phyloP scores from a whole-genome alignment of 2,113 vertebrate genomes.

The Otis tarda region DNA sequence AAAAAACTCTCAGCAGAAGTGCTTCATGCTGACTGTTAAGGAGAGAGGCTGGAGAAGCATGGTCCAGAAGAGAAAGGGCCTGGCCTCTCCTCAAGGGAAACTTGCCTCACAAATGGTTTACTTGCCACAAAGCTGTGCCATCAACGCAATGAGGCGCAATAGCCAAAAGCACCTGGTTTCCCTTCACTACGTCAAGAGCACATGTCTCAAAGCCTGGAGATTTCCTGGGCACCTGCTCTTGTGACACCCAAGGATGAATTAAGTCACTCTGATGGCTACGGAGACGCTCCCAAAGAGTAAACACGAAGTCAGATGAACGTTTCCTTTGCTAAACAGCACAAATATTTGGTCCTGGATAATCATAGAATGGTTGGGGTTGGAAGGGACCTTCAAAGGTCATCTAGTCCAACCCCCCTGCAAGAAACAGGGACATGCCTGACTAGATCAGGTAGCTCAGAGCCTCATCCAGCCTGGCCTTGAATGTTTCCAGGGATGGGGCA shows the following conservation, averaged over 20 bases:
- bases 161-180: not conserved
- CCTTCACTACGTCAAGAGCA: not conserved
- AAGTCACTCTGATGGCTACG: not conserved
- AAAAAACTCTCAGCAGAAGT: not conserved
- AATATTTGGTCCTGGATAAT: not conserved
- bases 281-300: not conserved
- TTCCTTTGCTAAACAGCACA: not conserved
- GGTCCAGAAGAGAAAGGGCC: not conserved
- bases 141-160: not conserved
- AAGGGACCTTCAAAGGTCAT: too few relatives aligned
- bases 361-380: too few relatives aligned
- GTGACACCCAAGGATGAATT: not conserved
- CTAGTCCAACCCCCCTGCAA: too few relatives aligned
- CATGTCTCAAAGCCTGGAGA: not conserved
- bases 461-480: too few relatives aligned
- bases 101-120: not conserved
- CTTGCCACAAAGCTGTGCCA: not conserved
- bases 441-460: too few relatives aligned
- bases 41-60: not conserved
- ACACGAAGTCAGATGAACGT: not conserved
- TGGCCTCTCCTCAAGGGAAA: not conserved
- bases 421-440: too few relatives aligned
- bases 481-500: too few relatives aligned
- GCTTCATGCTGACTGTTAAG: not conserved
- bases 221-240: not conserved